Evolutionary conservation across 2,113 vertebrate genomes (phyloP).

Genomic region (Excalfactoria chinensis): DNA sequence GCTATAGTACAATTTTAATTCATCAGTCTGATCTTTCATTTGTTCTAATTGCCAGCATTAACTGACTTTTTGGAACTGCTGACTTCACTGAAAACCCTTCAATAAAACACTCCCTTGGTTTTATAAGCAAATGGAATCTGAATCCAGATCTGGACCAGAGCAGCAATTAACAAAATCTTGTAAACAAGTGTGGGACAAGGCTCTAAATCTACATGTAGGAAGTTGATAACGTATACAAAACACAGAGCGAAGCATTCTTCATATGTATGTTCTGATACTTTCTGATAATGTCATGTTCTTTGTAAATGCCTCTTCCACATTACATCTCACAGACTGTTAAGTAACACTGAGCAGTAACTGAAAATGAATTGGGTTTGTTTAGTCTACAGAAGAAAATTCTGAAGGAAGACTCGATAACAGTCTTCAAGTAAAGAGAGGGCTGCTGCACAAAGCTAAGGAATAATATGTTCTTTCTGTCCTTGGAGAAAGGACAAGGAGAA

Average conservation of each 20-base stretch:
- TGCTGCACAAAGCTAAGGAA: neutral
- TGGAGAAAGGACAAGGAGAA: slow-evolving; percentile 25
- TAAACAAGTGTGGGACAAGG: neutral
- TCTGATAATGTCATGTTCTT: neutral
- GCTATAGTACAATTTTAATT: neutral
- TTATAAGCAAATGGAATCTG: neutral
- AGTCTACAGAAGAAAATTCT: slow-evolving; percentile 36
- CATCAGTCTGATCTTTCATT: neutral
- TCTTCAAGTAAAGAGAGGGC: neutral
- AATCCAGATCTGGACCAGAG: neutral
- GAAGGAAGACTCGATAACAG: slow-evolving; percentile 44
- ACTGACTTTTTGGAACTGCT: neutral
- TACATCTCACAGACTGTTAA: neutral
- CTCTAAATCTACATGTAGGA: neutral
- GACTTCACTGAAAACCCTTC: neutral
- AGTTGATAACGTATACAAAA: neutral
- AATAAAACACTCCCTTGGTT: neutral
- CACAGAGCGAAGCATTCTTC: neutral
- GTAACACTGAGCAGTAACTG: slow-evolving; percentile 11
- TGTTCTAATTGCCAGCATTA: neutral
- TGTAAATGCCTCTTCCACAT: neutral
- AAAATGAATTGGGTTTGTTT: slow-evolving; percentile 6
- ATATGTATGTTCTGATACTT: neutral
- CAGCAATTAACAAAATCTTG: neutral
- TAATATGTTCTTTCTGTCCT: slow-evolving; percentile 1